Evolutionary conservation across 2,113 vertebrate species (phyloP), one percentile per base, ranked within the genome.

Genomic region (Hypocryptadius cinnamomeus): DNA sequence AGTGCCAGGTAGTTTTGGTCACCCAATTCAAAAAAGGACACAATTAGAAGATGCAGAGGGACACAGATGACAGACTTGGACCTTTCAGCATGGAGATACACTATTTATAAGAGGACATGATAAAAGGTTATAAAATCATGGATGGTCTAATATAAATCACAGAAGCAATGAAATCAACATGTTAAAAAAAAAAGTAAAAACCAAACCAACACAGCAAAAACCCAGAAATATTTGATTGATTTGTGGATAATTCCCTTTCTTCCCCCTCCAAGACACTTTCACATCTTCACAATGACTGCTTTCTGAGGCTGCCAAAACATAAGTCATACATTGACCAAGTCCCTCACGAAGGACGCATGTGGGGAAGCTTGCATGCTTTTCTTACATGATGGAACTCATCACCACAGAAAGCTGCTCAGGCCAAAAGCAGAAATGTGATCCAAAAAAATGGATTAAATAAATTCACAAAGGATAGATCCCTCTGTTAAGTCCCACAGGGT

Each of bases 301-400:
- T 93, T 89, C 85, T 81, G 84, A 68, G 44, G 84, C 20, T 95
- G 87, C 94, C 94, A 95, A 81, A 90, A 74, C 56, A 33, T 13
- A 92, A 92, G 48, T 79, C 73, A 93, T 28, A 20, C 35, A n/a
- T 10, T 44, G 74, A 54, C 51, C 56, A n/a, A 83, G 68, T 57
- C 72, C 57, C 40, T 78, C 73, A 25, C 6, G 51, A 81, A 96
- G 89, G n/a, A 44, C 93, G 60, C 60, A 27, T 50, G 60, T 56
- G 73, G 73, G 44, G 81, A 92, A 71, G 35, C 15, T 25, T 27
- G 42, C 69, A 44, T 28, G 77, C 39, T 53, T 71, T 61, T 79
- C 39, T 56, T 90, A 24, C 44, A 5, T 3, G 81, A 69, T 63
- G 64, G 77, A 92, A 81, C 65, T 68, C 91, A 31, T 24, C 4